phyloP scores from a whole-genome alignment of 2,888 invertebrate genomes.

The Nemotelus pantherinus region DNA sequence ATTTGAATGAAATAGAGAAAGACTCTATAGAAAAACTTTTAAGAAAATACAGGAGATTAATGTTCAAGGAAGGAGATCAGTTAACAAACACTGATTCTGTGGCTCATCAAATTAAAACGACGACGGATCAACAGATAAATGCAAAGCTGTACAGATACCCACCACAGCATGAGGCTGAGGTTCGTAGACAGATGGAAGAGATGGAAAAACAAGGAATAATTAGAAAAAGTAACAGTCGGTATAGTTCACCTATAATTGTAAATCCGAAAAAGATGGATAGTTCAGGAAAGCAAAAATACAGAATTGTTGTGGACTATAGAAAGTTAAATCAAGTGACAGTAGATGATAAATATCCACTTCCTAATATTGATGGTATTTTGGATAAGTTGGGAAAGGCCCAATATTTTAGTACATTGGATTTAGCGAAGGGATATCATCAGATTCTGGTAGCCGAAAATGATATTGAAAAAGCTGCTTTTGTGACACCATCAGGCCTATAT shows the following conservation, averaged over 20 bases:
- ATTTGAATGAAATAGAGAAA: too few species aligned
- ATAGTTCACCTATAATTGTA: slow-evolving; percentile 46
- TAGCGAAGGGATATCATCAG: slow-evolving; percentile 37
- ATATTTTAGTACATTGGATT: slow-evolving; percentile 47
- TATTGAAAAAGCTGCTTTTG: slow-evolving; percentile 49
- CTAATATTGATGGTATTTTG: slow-evolving; percentile 48
- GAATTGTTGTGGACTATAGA: slow-evolving; percentile 50
- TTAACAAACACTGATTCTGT: too few species aligned
- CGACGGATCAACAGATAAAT: too few species aligned
- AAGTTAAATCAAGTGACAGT: too few species aligned
- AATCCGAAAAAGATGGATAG: slow-evolving; percentile 48
- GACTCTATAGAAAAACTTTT: too few species aligned
- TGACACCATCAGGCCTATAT: slow-evolving; percentile 45
- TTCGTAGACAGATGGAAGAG: neutral
- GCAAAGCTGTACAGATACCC: too few species aligned
- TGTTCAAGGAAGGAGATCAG: too few species aligned
- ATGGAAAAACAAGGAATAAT: too few species aligned
- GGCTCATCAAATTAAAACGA: too few species aligned
- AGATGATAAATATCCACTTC: slow-evolving; percentile 47
- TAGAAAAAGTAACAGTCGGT: slow-evolving; percentile 46
- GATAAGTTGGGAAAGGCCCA: slow-evolving; percentile 46
- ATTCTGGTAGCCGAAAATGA: slow-evolving; percentile 48
- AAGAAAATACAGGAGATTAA: too few species aligned
- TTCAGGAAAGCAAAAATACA: slow-evolving; percentile 47
- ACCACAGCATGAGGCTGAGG: too few species aligned